Conservation (phyloP, 2,888 invertebrate genomes). For the Phymatocera aterrima region DNA sequence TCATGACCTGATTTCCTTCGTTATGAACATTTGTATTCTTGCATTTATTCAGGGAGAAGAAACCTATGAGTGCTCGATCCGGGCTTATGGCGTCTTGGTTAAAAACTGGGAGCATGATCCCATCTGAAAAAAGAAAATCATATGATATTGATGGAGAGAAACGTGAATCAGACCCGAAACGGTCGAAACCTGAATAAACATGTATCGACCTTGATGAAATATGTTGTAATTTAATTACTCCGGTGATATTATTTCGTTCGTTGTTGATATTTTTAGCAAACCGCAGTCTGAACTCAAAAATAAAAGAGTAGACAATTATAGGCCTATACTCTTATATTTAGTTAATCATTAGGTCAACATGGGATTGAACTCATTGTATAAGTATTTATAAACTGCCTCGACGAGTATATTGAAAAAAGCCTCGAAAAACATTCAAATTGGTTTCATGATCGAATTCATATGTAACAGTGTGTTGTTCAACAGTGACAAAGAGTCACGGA, state of each 20-base stretch:
- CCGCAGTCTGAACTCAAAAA: no score
- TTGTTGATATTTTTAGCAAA: no score
- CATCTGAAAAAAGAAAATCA: conserved; percentile 71
- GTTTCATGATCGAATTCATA: no score
- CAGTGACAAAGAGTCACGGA: not conserved
- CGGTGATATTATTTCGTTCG: no score
- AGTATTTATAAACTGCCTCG: no score
- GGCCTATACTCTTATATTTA: no score
- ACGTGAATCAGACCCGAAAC: not conserved
- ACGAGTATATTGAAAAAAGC: no score
- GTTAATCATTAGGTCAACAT: no score
- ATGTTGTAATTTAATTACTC: not conserved
- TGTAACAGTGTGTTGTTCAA: no score
- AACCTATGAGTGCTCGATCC: conserved; percentile 52
- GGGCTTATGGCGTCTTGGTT: conserved; percentile 74
- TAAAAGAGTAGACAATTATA: no score
- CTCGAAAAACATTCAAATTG: no score
- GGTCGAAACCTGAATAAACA: not conserved
- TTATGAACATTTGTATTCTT: conserved; percentile 46
- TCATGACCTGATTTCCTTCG: conserved; percentile 58
- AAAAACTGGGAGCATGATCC: conserved; percentile 73
- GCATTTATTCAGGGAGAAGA: conserved; percentile 65
- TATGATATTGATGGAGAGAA: conserved; percentile 56
- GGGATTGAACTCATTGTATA: no score
- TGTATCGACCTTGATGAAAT: not conserved